Evolutionary conservation across 1,140 invertebrate species (phyloP), one percentile per base, ranked within the genome.

Genomic region (Drosophila bipectinata): DNA sequence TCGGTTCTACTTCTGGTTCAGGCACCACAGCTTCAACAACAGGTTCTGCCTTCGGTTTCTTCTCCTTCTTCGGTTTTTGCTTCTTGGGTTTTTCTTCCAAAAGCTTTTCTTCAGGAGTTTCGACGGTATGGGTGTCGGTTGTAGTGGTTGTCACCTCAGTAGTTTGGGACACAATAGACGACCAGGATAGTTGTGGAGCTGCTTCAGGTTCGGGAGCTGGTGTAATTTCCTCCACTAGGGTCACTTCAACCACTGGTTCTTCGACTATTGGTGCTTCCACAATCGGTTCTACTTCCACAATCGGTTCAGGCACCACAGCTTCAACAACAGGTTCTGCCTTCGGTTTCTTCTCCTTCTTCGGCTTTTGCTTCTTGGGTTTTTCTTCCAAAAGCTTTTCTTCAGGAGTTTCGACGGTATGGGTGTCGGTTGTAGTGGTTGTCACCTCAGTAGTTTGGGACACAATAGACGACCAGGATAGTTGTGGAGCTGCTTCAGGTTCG

Each of bases 11-110:
- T 37, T 12, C 34, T 37, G 34, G 14, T 37, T 12, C 34, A 9
- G 34, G 14, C 6, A 32, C 39, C 39, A 26, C 55, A 18, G 28
- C 34, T 14, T 32, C 67, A 14, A 6, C 24, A 68, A 24, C n/a
- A 1, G n/a, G 8, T 34, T 68, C 60, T 1, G n/a, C 10, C 28
- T 56, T 72, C 3, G 57, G 3, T 26, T 61, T 63, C 49, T 74
- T 74, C 4, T 75, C 75, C 30, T 76, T 76, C 47, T 71, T 71
- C 0, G 41, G 3, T 9, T 75, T 72, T 37, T 79, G 56, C 12
- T 79, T 72, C 7, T 56, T 77, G 0, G 63, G 24, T 12, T 58
- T 8, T 3, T 37, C 34, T 4, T 37, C 12, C 9, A 37, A 7
- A 12, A n/a, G 12, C 0, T 37, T 9, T 4, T 34, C 28, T 21